phyloP scores from a whole-genome alignment of 2,888 invertebrate species.

The Xanthia icteritia region DNA sequence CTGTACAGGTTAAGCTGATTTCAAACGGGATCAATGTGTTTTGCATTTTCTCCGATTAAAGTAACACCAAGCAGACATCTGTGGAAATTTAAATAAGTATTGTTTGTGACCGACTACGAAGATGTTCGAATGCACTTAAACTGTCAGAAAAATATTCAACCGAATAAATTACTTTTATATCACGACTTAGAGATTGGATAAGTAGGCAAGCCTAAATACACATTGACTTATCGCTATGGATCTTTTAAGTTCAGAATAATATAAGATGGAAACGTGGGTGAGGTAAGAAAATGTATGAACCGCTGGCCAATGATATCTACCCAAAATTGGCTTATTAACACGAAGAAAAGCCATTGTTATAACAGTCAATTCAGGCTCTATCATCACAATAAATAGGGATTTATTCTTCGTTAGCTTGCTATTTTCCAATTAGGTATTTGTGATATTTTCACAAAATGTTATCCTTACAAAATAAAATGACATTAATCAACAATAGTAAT shows the following conservation, averaged over 20 bases:
- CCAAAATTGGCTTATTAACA: slow-evolving; percentile 5
- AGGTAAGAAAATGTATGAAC: background rate
- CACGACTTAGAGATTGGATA: background rate
- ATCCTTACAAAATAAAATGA: slow-evolving; percentile 34
- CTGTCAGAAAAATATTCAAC: background rate
- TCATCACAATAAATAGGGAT: background rate
- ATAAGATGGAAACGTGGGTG: background rate
- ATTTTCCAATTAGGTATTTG: slow-evolving; percentile 24
- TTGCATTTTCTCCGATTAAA: slow-evolving; percentile 23
- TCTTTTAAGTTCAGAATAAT: background rate
- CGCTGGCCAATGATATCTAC: background rate
- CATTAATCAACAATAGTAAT: slow-evolving; percentile 65
- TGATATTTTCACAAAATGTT: slow-evolving; percentile 38
- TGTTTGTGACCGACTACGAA: background rate
- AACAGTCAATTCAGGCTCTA: slow-evolving; percentile 1
- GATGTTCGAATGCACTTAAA: background rate
- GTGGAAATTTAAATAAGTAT: background rate
- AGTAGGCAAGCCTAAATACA: background rate
- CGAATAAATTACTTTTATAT: background rate
- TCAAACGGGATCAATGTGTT: slow-evolving; percentile 23
- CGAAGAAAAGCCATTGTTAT: background rate
- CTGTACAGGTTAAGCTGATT: slow-evolving; percentile 25
- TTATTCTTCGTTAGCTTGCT: slow-evolving; percentile 17
- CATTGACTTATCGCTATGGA: background rate
- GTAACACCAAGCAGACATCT: background rate